Evolutionary conservation across 2,888 invertebrate genomes (phyloP).

Genomic region (Perizoma flavofasciatum): DNA sequence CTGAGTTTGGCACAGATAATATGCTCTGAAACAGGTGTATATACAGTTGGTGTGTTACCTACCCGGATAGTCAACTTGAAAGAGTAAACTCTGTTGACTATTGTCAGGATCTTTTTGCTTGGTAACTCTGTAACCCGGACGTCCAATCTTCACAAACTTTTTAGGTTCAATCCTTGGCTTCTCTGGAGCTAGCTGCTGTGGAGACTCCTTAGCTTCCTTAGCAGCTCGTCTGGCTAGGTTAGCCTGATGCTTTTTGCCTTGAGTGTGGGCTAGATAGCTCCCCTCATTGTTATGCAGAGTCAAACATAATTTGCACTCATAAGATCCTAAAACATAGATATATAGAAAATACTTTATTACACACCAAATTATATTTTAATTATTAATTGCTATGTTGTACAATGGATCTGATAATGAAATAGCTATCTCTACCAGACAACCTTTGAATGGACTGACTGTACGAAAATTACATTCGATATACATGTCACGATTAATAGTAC

Average conservation of each 20-base stretch:
- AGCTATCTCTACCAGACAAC: no score
- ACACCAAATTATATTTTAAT: no score
- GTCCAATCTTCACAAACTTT: slow-evolving; percentile 99
- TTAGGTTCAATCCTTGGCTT: slow-evolving; percentile 98
- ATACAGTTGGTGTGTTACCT: slow-evolving; percentile 10
- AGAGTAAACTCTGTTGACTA: slow-evolving; percentile 98
- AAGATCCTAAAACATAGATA: slow-evolving; percentile 86
- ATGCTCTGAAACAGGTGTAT: no score
- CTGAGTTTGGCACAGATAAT: background rate
- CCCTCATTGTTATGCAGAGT: slow-evolving; percentile 99
- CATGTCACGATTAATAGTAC: no score
- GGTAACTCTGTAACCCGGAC: slow-evolving; percentile 99
- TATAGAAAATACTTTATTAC: no score
- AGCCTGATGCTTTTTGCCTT: slow-evolving; percentile 99
- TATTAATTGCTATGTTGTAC: no score
- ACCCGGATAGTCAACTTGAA: slow-evolving; percentile 97
- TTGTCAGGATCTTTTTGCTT: slow-evolving; percentile 98
- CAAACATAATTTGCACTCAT: slow-evolving; percentile 99
- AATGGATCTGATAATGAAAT: no score
- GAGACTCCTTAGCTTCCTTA: slow-evolving; percentile 99
- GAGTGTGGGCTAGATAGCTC: slow-evolving; percentile 99
- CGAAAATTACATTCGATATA: no score
- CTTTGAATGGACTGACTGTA: background rate
- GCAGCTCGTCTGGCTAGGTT: slow-evolving; percentile 98
- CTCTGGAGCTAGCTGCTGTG: slow-evolving; percentile 96